Evolutionary conservation across 2,888 invertebrate genomes (phyloP).

Genomic region (Diadegma fenestrale): DNA sequence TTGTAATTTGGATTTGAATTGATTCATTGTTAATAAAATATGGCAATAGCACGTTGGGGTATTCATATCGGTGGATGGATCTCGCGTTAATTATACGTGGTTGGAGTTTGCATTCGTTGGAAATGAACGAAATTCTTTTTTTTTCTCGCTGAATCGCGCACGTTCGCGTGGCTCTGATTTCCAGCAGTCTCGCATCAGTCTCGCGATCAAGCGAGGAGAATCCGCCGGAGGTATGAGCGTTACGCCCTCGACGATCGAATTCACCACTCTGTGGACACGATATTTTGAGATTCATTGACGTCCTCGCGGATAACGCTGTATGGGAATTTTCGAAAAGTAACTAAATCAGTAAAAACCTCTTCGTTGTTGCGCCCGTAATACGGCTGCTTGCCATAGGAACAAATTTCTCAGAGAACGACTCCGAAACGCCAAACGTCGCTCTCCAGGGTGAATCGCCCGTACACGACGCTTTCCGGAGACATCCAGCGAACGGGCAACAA

Average conservation of each 20-base stretch:
- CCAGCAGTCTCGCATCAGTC: slow-evolving; percentile 93
- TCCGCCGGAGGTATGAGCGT: slow-evolving; percentile 92
- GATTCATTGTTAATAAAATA: background rate
- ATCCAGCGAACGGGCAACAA: slow-evolving; percentile 97
- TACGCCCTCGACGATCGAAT: slow-evolving; percentile 92
- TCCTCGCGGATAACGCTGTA: background rate
- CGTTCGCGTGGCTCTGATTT: slow-evolving; percentile 92
- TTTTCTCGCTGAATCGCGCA: slow-evolving; percentile 90
- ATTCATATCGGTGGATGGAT: slow-evolving; percentile 6
- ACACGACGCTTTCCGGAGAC: slow-evolving; percentile 96
- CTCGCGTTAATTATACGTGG: too few species aligned
- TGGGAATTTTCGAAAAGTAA: too few species aligned
- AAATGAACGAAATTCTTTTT: too few species aligned
- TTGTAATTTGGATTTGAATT: background rate
- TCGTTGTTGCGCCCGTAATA: slow-evolving; percentile 96
- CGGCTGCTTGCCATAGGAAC: slow-evolving; percentile 96
- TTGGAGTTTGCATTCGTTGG: too few species aligned
- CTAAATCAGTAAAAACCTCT: slow-evolving; percentile 85
- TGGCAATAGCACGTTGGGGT: background rate
- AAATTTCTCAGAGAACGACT: slow-evolving; percentile 97
- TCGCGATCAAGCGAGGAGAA: slow-evolving; percentile 90
- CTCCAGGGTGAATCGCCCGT: slow-evolving; percentile 95
- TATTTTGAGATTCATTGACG: background rate
- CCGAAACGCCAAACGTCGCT: slow-evolving; percentile 98
- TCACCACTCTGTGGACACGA: slow-evolving; percentile 87